Evolutionary conservation across 2,113 vertebrate genomes (phyloP).

Genomic region (Orthonyx spaldingii): DNA sequence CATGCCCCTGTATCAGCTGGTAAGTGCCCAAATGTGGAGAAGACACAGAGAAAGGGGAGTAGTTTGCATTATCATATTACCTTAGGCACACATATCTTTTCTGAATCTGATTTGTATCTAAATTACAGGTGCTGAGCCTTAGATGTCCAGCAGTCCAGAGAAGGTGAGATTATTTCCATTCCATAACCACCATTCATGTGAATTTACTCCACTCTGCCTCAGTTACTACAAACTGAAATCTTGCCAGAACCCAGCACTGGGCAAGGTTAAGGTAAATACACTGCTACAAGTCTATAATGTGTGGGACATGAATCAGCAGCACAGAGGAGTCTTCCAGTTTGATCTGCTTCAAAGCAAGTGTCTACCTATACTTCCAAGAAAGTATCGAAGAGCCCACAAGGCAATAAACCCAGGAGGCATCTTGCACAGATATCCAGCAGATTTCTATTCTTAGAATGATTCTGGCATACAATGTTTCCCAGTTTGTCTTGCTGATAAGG

Average conservation of each 20-base stretch:
- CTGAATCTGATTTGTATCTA: neutral
- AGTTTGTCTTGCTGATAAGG: constrained; percentile 20
- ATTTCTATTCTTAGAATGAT: constrained; percentile 30
- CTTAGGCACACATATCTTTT: neutral
- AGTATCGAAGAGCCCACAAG: neutral
- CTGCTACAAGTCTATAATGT: neutral
- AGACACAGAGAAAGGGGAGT: neutral
- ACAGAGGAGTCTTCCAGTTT: neutral
- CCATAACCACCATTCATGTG: neutral
- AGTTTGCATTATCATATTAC: neutral
- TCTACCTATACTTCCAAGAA: neutral
- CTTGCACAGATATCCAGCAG: neutral
- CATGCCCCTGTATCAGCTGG: neutral
- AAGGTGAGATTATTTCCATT: neutral
- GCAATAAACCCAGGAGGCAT: neutral
- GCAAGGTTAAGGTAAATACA: neutral
- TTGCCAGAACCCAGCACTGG: neutral
- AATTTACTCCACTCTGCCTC: neutral
- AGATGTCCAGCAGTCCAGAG: neutral
- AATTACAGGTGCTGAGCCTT: neutral
- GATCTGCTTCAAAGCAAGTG: neutral
- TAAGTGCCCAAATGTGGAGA: neutral
- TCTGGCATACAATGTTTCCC: neutral
- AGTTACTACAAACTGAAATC: neutral
- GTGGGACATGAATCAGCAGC: neutral